Base-by-base conservation (phyloP, 2,797 vertebrate species). In the Xenentodon cancila region DNA sequence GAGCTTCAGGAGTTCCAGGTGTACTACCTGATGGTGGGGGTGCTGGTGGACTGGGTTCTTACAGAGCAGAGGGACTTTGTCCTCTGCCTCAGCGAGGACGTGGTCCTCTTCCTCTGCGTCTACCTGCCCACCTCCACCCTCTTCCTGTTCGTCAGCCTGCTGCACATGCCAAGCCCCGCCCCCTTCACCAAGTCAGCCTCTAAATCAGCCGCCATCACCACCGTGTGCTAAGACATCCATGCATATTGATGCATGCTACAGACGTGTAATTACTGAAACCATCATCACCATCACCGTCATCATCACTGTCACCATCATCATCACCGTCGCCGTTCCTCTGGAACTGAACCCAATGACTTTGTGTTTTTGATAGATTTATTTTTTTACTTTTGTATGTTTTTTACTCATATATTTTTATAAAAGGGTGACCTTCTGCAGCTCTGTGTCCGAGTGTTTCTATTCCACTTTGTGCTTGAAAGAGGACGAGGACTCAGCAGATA, bases 91-190 rank as follows among this genome's bases (percentile, higher is more conserved):
- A 96, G 94, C 16, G 94, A 98, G 89, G 95, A 98, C 80, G 63
- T 97, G 70, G 90, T 99, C 88, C 95, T 99, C 84, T 99, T 97
- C 92, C 91, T 98, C 76, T 96, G 94, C 87, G 75, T 97, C 86
- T 97, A 94, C 93, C 92, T 99, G 84, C 97, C 97, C 87, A 93
- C 97, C 87, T 97, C 94, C 89, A 96, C 94, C 82, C 93, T 96
- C 90, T 96, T 96, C 91, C 94, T 96, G 72, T 90, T 96, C 62
- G 91, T 95, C 92, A 95, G 93, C 75, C 92, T 95, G 81, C 93
- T 97, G 85, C 94, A 91, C 86, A 53, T 68, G 21, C 75, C 83
- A 22, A 63, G 30, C 84, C 43, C 76, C 49, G 53, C 77, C 83
- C 68, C 67, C 55, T 57, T 64, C 15, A 0, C 25, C 63, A 16